Conservation (phyloP, 37 sponge, comb jelly and placozoan genomes). For the Beroe forskalii region DNA sequence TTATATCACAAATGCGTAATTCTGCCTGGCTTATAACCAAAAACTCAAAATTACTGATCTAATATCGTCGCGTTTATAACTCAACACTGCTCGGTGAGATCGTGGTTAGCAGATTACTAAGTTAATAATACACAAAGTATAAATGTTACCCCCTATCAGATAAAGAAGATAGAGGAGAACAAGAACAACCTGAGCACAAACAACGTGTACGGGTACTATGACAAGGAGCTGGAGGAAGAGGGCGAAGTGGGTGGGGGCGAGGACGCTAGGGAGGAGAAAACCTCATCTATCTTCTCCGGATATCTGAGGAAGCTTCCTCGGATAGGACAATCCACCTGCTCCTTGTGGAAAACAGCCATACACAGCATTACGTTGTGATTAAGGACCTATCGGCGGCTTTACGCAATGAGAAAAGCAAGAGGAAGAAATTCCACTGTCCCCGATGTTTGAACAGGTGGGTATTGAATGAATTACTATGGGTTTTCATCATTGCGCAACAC, state of each 20-base stretch:
- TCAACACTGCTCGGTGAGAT: no score
- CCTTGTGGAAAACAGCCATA: not conserved
- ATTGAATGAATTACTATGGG: no score
- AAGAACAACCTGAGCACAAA: not conserved
- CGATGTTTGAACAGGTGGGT: not conserved
- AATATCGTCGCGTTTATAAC: no score
- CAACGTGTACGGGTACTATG: not conserved
- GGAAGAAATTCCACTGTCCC: not conserved
- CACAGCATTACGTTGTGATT: not conserved
- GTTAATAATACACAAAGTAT: no score
- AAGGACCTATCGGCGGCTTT: not conserved
- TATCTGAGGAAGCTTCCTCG: not conserved
- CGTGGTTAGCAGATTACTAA: no score
- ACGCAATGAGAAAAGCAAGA: not conserved
- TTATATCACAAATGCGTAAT: no score
- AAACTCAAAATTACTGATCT: no score
- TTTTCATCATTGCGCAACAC: no score
- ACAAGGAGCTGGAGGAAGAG: not conserved
- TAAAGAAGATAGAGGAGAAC: not conserved
- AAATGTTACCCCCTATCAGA: no score
- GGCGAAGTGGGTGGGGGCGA: not conserved
- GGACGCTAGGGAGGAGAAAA: not conserved
- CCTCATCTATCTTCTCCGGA: not conserved
- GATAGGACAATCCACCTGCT: not conserved
- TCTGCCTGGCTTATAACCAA: no score